A percentile compares a stretch with the other conserved stretches of the same genome.
Evolutionary conservation across 2,888 invertebrate genomes (phyloP).

Genomic region (Drosophila peninsularis): DNA sequence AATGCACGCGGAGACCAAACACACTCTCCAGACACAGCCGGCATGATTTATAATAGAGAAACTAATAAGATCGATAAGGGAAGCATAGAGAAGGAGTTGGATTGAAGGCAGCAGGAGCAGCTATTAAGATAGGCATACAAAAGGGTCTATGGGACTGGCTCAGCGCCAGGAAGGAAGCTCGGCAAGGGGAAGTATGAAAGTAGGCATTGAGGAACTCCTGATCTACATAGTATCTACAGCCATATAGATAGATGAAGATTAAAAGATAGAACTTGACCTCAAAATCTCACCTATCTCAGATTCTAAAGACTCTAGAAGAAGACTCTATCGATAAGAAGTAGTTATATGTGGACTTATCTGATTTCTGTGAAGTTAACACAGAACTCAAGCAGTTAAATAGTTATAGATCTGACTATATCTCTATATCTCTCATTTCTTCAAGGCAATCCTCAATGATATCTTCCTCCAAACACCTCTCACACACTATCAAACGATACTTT

Average conservation of each 20-base stretch:
- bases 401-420: too few species aligned
- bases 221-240: too few species aligned
- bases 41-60: slow-evolving; percentile 9
- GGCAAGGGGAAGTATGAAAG: too few species aligned
- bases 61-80: neutral
- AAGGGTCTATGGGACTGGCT: neutral
- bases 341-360: neutral
- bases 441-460: neutral
- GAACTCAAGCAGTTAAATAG: neutral
- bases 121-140: neutral
- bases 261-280: too few species aligned
- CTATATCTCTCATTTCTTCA: neutral
- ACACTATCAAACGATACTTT: neutral
- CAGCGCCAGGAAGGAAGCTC: neutral
- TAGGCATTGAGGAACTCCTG: too few species aligned
- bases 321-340: too few species aligned
- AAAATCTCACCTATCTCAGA: too few species aligned
- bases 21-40: neutral
- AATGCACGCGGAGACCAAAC: neutral
- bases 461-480: neutral
- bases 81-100: neutral
- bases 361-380: neutral
- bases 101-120: neutral
- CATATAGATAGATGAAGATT: too few species aligned
- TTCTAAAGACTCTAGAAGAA: too few species aligned